Percentiles rank a stretch among this genome's conserved stretches.
Conservation (phyloP, 2,113 vertebrate genomes). For the Pollachius pollachius region DNA sequence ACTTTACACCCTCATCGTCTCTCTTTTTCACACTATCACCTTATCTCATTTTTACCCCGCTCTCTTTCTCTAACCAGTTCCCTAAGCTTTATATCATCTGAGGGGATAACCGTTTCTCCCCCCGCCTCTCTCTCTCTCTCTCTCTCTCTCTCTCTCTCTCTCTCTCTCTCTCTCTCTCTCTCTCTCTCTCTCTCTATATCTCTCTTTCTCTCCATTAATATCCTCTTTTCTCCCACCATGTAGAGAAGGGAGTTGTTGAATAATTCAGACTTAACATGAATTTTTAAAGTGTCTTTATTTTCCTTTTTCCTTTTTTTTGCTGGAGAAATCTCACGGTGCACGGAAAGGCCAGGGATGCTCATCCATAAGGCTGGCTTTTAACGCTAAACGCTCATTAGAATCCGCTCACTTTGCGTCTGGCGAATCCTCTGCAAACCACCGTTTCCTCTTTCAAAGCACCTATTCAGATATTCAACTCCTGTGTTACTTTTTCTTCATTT, state of each 20-base stretch:
- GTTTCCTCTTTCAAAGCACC: constrained; percentile 35
- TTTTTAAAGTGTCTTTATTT: constrained; percentile 56
- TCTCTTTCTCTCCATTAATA: neutral
- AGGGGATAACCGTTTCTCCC: neutral
- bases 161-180: neutral
- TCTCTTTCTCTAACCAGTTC: neutral
- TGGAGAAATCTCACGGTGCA: constrained; percentile 48
- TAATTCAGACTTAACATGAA: constrained; percentile 71
- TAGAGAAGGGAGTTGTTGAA: constrained; percentile 63
- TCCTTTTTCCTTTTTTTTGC: constrained; percentile 34
- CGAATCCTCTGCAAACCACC: constrained; percentile 20
- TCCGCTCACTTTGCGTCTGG: constrained; percentile 42
- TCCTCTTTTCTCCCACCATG: constrained; percentile 4
- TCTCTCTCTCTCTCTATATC: neutral
- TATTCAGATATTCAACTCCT: constrained; percentile 43
- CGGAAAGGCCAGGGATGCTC: constrained; percentile 47
- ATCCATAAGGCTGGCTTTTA: constrained; percentile 31
- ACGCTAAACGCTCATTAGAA: constrained; percentile 64
- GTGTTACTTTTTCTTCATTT: constrained; percentile 25
- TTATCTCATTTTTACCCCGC: neutral
- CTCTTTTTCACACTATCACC: constrained; percentile 24
- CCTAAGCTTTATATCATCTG: neutral
- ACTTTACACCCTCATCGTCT: neutral
- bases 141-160: neutral
- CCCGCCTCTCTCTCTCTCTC: neutral